These are phyloP conservation scores for Trematomus loennbergii DNA, from an alignment of 2,113 vertebrate species.

Conservation along the genomic window DNA sequence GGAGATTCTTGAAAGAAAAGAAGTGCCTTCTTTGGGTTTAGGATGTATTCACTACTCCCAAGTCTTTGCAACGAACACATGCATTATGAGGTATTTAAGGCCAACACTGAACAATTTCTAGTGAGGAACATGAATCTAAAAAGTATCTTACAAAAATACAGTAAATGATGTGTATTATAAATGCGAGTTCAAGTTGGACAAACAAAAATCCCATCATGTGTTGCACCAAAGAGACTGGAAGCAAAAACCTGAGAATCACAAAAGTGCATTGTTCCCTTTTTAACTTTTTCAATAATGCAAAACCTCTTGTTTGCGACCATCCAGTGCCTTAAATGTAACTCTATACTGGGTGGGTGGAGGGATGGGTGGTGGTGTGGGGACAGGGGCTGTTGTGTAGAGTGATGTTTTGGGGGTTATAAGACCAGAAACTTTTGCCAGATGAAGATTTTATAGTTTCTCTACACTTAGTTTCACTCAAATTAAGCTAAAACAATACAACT, in stretches of 20 bases:
- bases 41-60: constrained; percentile 30
- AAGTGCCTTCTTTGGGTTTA: constrained; percentile 51
- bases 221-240: constrained; percentile 50
- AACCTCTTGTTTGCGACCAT: constrained; percentile 23
- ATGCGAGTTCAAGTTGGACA: constrained; percentile 2
- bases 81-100: constrained; percentile 24
- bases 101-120: constrained; percentile 10
- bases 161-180: not conserved
- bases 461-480: not conserved
- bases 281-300: constrained; percentile 3
- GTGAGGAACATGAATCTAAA: constrained; percentile 3
- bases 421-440: not conserved
- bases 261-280: constrained; percentile 23
- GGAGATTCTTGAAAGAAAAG: constrained; percentile 26
- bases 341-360: constrained; percentile 25
- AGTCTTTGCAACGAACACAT: constrained; percentile 18
- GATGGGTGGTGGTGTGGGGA: constrained; percentile 20
- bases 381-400: constrained; percentile 10
- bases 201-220: constrained; percentile 13
- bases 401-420: not conserved
- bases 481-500: not conserved
- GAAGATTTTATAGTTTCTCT: not conserved
- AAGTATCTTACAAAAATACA: not conserved
- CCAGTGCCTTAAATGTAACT: constrained; percentile 45
- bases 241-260: constrained; percentile 21